A percentile compares a stretch with the other conserved stretches of the same genome.
These are phyloP conservation scores for Drosophila santomea DNA, from an alignment of 1,140 invertebrate genomes.

Conservation along the genomic window DNA sequence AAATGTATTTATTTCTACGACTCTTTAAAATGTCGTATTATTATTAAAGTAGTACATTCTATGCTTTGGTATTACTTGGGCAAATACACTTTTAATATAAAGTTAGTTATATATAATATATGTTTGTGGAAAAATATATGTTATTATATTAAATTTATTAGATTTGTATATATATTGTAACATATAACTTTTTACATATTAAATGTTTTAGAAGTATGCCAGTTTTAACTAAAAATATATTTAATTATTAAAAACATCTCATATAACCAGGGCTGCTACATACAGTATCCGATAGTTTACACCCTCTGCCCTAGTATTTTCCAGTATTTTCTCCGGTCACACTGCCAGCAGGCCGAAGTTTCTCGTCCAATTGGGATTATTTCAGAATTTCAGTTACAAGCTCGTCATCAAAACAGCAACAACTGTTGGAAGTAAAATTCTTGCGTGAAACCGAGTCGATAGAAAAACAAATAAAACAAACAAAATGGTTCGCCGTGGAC, in stretches of 20 bases:
- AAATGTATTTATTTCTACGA: background rate
- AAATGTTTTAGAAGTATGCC: no score
- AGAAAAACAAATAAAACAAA: slow-evolving; percentile 41
- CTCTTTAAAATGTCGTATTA: no score
- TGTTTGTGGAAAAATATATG: no score
- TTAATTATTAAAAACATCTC: no score
- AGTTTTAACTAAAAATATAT: no score
- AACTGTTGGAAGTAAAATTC: slow-evolving; percentile 23
- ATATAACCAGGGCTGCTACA: background rate
- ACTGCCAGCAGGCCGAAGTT: slow-evolving; percentile 22
- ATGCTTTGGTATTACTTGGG: no score
- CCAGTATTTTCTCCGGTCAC: background rate
- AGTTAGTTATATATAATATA: no score
- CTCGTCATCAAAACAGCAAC: slow-evolving; percentile 31
- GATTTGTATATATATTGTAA: no score
- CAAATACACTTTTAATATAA: no score
- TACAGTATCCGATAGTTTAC: background rate
- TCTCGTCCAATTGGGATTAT: slow-evolving; percentile 40
- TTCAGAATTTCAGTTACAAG: slow-evolving; percentile 28
- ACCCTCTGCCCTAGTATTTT: background rate
- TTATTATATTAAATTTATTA: no score
- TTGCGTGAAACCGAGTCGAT: slow-evolving; percentile 9
- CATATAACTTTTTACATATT: no score
- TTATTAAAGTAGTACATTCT: no score
- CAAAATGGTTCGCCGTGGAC: slow-evolving; percentile 91